Conservation (phyloP, 2,113 vertebrate genomes). For the Nannospalax galili region DNA sequence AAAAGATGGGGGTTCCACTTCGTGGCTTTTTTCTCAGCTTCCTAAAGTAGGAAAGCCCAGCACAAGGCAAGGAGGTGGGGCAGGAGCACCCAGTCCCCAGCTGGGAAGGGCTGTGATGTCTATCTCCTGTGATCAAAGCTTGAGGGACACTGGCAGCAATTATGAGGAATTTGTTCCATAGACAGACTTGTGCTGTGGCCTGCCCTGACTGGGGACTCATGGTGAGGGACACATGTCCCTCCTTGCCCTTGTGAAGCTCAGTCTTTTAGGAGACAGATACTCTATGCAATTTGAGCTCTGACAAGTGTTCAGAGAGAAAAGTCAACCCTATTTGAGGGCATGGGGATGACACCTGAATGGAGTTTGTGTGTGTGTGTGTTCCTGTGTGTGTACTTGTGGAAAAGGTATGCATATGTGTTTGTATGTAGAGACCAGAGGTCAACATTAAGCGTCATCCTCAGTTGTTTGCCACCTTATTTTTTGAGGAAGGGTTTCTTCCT, state of each 20-base stretch:
- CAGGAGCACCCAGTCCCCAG: not conserved
- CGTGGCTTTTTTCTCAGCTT: conserved; percentile 11
- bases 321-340: not conserved
- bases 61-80: not conserved
- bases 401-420: not conserved
- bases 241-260: not conserved
- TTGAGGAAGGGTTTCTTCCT: not conserved
- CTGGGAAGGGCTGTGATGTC: not conserved
- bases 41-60: conserved; percentile 23
- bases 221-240: not conserved
- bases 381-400: too few relatives aligned
- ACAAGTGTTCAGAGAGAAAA: not conserved
- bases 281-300: not conserved
- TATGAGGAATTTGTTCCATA: conserved; percentile 17
- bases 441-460: too few relatives aligned
- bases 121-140: not conserved
- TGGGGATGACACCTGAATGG: not conserved
- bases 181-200: not conserved
- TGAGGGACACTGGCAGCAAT: not conserved
- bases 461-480: not conserved
- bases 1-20: conserved; percentile 25
- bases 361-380: not conserved
- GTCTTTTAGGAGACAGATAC: not conserved
- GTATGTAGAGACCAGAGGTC: too few relatives aligned
- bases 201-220: not conserved